These are phyloP conservation scores for Percina caprodes DNA, from an alignment of 2,113 vertebrate genomes.

Conservation along the genomic window DNA sequence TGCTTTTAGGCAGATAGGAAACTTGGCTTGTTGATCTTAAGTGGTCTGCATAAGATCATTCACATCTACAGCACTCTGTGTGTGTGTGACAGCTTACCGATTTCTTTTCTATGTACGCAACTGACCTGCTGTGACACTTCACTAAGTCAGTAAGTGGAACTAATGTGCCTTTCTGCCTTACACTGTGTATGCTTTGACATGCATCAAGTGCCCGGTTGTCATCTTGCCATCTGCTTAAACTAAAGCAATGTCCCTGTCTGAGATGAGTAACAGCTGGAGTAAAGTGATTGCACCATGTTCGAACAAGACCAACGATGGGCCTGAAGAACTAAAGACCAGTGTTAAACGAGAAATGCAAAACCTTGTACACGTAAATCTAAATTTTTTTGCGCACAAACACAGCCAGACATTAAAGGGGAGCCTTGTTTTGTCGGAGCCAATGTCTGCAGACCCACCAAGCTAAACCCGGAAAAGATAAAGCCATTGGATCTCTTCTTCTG, in stretches of 20 bases:
- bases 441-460: constrained; percentile 25
- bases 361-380: not conserved
- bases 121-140: not conserved
- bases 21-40: constrained; percentile 18
- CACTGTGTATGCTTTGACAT: not conserved
- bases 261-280: constrained; percentile 36
- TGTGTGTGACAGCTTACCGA: not conserved
- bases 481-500: constrained; percentile 4
- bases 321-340: constrained; percentile 1
- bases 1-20: constrained; percentile 7
- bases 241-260: constrained; percentile 8
- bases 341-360: constrained; percentile 8
- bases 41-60: constrained; percentile 27
- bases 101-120: not conserved
- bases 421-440: constrained; percentile 1
- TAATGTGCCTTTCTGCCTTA: not conserved
- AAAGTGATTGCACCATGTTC: not conserved
- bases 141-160: not conserved
- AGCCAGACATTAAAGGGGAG: constrained; percentile 11
- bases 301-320: constrained; percentile 4
- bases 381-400: not conserved
- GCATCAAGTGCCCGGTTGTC: not conserved
- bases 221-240: constrained; percentile 15
- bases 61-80: constrained; percentile 2
- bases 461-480: constrained; percentile 28